Evolutionary conservation across 2,888 invertebrate species (phyloP).

Genomic region (Drosophila neutralis): DNA sequence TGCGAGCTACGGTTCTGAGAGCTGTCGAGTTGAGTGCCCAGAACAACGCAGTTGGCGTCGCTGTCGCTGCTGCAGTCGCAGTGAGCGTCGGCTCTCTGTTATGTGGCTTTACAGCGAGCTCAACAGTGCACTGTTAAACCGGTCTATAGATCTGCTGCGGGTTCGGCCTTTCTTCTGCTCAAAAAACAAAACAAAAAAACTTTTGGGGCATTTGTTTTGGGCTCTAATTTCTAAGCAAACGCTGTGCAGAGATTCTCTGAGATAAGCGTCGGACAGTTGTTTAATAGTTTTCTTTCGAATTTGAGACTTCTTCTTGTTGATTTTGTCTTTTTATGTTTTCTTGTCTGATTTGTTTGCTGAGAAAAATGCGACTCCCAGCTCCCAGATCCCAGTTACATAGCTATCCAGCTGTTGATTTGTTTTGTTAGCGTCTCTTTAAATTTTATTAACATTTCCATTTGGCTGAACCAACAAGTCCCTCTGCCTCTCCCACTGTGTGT

Average conservation of each 20-base stretch:
- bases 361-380: constrained; percentile 62
- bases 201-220: constrained; percentile 72
- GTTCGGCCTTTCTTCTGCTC: constrained; percentile 39
- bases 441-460: constrained; percentile 75
- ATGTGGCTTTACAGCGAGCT: constrained; percentile 10
- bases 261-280: constrained; percentile 72
- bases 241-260: constrained; percentile 50
- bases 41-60: constrained; percentile 56
- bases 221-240: constrained; percentile 80
- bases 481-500: constrained; percentile 47
- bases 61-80: constrained; percentile 14
- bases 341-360: constrained; percentile 63
- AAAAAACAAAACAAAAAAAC: constrained; percentile 3
- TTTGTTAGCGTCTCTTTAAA: constrained; percentile 74
- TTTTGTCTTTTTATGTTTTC: constrained; percentile 23
- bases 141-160: constrained; percentile 43
- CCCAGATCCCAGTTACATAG: constrained; percentile 21
- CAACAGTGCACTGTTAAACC: constrained; percentile 69
- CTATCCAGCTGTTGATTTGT: constrained; percentile 55
- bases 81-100: constrained; percentile 19
- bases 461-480: constrained; percentile 9
- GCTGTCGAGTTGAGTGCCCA: constrained; percentile 72
- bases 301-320: constrained; percentile 49
- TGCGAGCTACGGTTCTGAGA: constrained; percentile 76
- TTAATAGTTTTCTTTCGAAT: constrained; percentile 81